These are phyloP conservation scores for Calidris pygmaea DNA, from an alignment of 2,113 vertebrate species.

Conservation along the genomic window DNA sequence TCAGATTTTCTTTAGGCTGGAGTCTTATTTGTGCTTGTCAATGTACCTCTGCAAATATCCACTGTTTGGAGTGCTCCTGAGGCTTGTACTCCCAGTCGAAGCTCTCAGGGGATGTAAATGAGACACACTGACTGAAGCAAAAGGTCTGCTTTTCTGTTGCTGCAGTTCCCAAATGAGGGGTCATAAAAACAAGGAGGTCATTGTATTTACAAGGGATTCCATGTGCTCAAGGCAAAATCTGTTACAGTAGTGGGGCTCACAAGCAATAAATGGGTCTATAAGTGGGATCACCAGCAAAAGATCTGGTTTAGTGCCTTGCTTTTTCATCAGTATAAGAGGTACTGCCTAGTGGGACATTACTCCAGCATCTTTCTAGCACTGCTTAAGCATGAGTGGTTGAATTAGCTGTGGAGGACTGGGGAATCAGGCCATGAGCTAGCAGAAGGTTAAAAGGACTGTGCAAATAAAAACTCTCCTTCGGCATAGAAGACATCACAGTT, in stretches of 20 bases:
- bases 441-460: conserved; percentile 25
- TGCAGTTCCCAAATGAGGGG: not conserved
- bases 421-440: not conserved
- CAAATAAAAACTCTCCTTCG: conserved; percentile 11
- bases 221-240: not conserved
- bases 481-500: not conserved
- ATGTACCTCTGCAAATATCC: not conserved
- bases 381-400: not conserved
- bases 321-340: not conserved
- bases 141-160: not conserved
- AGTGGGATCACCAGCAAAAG: not conserved
- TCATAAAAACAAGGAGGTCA: not conserved
- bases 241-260: not conserved
- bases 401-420: not conserved
- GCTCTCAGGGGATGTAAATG: not conserved
- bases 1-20: not conserved
- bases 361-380: not conserved
- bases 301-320: not conserved
- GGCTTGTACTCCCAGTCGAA: not conserved
- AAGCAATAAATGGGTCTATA: not conserved
- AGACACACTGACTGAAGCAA: not conserved
- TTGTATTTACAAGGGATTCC: not conserved
- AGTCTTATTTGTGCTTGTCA: not conserved
- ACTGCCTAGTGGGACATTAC: not conserved
- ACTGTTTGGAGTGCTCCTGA: not conserved